phyloP scores from a whole-genome alignment of 1,140 invertebrate species.

The Atta colombica region DNA sequence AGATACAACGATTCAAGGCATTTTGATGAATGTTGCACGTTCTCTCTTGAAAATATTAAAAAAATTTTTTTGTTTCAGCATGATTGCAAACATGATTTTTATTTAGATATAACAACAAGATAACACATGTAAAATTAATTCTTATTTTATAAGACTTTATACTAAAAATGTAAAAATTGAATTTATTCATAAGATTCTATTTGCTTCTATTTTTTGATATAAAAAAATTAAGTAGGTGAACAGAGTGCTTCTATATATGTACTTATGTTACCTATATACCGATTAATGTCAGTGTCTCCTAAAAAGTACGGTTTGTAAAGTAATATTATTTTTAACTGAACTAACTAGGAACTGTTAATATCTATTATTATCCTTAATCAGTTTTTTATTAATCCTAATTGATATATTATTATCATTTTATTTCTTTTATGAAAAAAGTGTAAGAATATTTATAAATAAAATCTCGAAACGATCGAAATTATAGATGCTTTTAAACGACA shows the following conservation, averaged over 20 bases:
- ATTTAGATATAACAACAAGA: background rate
- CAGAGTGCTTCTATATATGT: background rate
- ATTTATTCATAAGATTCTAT: background rate
- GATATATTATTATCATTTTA: background rate
- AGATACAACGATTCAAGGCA: background rate
- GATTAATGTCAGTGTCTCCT: background rate
- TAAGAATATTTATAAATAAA: slow-evolving; percentile 8
- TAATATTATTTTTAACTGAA: background rate
- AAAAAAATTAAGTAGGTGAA: background rate
- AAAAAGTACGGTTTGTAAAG: background rate
- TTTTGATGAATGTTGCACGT: background rate
- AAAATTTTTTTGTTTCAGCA: background rate
- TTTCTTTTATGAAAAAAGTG: background rate
- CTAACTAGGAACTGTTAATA: background rate
- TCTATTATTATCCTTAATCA: background rate
- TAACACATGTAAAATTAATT: background rate
- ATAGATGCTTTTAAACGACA: slow-evolving; percentile 36
- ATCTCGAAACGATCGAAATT: background rate
- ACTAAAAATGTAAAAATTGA: slow-evolving; percentile 1
- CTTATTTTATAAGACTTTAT: background rate
- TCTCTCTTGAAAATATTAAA: slow-evolving; percentile 5
- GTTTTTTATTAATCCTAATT: background rate
- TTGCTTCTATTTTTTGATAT: background rate
- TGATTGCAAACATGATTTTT: background rate
- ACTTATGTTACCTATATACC: background rate